Conservation (phyloP, 2,888 invertebrate species). For the Aquatica leii region DNA sequence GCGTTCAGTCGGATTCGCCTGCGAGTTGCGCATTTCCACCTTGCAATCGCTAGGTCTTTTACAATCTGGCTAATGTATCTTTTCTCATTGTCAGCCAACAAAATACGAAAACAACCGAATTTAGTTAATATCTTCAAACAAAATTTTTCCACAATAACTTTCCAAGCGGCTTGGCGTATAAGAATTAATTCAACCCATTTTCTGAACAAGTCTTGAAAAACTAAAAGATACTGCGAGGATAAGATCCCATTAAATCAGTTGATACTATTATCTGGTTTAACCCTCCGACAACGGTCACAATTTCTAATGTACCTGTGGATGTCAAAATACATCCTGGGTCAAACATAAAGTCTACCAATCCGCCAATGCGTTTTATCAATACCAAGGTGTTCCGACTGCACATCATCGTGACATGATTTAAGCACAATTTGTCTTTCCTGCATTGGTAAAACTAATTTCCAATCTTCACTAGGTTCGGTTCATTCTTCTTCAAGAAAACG, state of each 20-base stretch:
- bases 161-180: conserved; percentile 23
- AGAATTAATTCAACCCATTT: conserved; percentile 14
- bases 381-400: neutral
- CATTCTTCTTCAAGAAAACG: too few relatives aligned
- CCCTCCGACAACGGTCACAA: conserved; percentile 21
- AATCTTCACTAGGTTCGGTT: too few relatives aligned
- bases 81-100: conserved; percentile 31
- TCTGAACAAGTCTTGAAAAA: conserved; percentile 20
- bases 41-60: neutral
- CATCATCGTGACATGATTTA: neutral
- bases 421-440: neutral
- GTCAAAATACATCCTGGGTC: conserved; percentile 43
- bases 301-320: conserved; percentile 12
- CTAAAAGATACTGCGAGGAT: conserved; percentile 24
- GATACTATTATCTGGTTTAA: conserved; percentile 7
- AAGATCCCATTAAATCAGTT: conserved; percentile 24
- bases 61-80: conserved; percentile 21
- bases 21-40: neutral
- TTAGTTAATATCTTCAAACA: conserved; percentile 24
- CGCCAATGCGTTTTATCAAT: conserved; percentile 36
- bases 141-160: conserved; percentile 14
- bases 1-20: neutral
- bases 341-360: conserved; percentile 39
- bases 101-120: conserved; percentile 24
- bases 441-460: neutral